Base-by-base conservation (phyloP, 2,888 invertebrate species). In the Stenoptilia bipunctidactyla region DNA sequence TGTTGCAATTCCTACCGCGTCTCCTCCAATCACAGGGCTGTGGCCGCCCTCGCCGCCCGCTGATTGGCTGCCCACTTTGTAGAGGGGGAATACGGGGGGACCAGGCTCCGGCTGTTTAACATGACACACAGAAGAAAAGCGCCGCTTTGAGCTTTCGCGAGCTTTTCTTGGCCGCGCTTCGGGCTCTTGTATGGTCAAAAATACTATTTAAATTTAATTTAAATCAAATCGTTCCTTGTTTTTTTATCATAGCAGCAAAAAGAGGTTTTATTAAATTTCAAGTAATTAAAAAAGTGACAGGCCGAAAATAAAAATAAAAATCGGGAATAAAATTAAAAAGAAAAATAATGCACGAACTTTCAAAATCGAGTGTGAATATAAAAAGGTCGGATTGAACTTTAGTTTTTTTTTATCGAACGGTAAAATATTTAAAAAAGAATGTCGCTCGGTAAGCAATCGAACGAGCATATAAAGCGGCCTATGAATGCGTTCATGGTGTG, bases 401-500 rank as follows among this genome's bases (percentile, higher is more conserved):
- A n/a, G n/a, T 20, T 20, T 8, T 3, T 20, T 3, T n/a, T n/a
- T n/a, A 8, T 33, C 14, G 25, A 27, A 36, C 35, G 39, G 37
- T 38, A 15, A 4, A 36, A 41, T 39, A 38, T 41, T 41, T 37
- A 42, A 47, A 42, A 40, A 20, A 20, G 20, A 8, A 83, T 83
- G 83, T 83, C 83, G 38, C 56, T 82, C 47, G 76, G 70, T 2
- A 82, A 83, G 51, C 79, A 68, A 41, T 71, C 70, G 13, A 63
- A 87, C 52, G 91, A 92, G 66, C 94, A 96, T 68, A 95, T 97
- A 54, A 97, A 97, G 71, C 86, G 96, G 51, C 96, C 96, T 1
- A 96, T 96, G 96, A 96, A 96, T 69, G 95, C 95, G 2, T 95
- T 96, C 71, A 95, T 96, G 95, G 95, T 96, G 48, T 96, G 95